A percentile compares a stretch with the other conserved stretches of the same genome.
Evolutionary conservation across 2,797 vertebrate genomes (phyloP).

Genomic region (Arremon aurantiirostris): DNA sequence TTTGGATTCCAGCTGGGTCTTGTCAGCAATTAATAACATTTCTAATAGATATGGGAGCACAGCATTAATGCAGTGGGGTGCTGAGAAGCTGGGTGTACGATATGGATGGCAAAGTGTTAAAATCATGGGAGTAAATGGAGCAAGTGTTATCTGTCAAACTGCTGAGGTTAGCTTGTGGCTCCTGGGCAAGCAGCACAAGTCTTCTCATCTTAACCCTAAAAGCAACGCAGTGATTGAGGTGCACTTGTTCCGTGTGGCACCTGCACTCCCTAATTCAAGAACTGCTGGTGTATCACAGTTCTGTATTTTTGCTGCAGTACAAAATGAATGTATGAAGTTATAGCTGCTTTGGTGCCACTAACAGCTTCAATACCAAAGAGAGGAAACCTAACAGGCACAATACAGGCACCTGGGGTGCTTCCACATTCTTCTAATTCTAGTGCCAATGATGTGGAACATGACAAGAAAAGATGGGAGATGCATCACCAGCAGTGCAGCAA

Average conservation of each 20-base stretch:
- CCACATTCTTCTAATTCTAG: background rate
- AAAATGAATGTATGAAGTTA: background rate
- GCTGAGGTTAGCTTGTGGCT: background rate
- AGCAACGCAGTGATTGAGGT: background rate
- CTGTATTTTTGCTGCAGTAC: background rate
- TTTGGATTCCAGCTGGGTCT: background rate
- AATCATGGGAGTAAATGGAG: background rate
- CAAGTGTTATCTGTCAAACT: background rate
- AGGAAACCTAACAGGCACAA: background rate
- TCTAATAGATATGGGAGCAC: background rate
- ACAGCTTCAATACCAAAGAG: background rate
- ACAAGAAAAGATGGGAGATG: background rate
- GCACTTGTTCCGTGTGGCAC: accelerated
- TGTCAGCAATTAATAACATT: background rate
- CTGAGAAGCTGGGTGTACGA: accelerated
- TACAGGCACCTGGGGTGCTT: background rate
- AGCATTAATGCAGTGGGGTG: too few relatives aligned
- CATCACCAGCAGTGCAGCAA: background rate
- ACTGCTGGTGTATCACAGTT: background rate
- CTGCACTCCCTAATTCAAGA: background rate
- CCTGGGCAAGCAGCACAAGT: background rate
- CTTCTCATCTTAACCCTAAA: background rate
- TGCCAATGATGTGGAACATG: accelerated
- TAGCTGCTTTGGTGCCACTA: background rate
- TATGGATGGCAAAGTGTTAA: accelerated